These are phyloP conservation scores for Sarcophaga bullata DNA, from an alignment of 1,140 invertebrate genomes.

Conservation along the genomic window DNA sequence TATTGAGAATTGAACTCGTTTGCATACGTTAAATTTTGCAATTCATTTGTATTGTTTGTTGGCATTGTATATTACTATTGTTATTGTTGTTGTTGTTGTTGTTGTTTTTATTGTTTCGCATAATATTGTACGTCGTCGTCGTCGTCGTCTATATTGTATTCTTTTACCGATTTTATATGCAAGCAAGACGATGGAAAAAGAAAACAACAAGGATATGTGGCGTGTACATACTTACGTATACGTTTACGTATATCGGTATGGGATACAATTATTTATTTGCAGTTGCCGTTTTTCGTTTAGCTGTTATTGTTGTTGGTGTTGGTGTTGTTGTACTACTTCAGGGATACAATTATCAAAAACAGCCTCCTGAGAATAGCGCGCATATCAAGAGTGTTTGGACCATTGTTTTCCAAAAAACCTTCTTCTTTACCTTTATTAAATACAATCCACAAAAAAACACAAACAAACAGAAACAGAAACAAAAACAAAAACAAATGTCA, in stretches of 20 bases:
- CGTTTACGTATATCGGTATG: no score
- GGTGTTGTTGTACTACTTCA: neutral
- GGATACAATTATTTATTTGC: conserved; percentile 2
- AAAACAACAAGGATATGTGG: no score
- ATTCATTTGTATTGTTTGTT: no score
- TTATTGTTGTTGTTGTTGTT: no score
- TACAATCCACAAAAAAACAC: neutral
- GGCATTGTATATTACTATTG: no score
- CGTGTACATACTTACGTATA: no score
- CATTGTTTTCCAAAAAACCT: conserved; percentile 7
- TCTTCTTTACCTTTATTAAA: no score
- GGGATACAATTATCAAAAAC: conserved; percentile 36
- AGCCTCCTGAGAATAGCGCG: conserved; percentile 23
- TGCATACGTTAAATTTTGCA: neutral
- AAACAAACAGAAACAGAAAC: neutral
- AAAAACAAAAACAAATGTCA: no score
- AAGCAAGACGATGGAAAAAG: neutral
- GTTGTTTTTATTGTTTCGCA: no score
- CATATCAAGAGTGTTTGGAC: conserved; percentile 10
- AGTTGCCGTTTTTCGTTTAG: neutral
- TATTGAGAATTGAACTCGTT: conserved; percentile 21
- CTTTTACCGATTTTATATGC: neutral
- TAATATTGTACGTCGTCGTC: no score
- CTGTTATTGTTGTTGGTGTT: neutral
- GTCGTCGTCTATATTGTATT: neutral